Base-by-base conservation (phyloP, 2,113 vertebrate genomes). In the Dromaius novaehollandiae region DNA sequence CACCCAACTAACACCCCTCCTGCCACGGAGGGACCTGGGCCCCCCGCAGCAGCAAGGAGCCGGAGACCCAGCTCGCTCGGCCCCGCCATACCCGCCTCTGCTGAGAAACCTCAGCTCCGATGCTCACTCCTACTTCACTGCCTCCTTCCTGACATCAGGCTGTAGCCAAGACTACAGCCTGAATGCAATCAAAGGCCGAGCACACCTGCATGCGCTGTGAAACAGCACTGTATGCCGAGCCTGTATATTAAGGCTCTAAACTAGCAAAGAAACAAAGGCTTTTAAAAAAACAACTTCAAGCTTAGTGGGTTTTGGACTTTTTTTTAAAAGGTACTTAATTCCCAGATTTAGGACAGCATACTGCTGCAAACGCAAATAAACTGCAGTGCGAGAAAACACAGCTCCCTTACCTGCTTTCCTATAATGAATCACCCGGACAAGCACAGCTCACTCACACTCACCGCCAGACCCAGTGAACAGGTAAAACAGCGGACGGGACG, bases 191-290 rank as follows among this genome's bases (percentile, higher is more conserved):
- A 28, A 24, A 17, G 3, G 6, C 65, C 25, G 5, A 51, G 70
- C 44, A 65, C 32, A 55, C 8, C 17, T 10, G 3, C 0, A 21
- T 19, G 30, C 30, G 32, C 28, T 30, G 64, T 44, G 11, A 69
- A 32, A 1, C 1, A 16, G 25, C 42, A 14, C 12, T 0, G 1
- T 1, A 6, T 1, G 5, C 11, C 17, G 48, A 38, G 3, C 10
- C 40, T 17, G 24, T 7, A 5, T 6, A 1, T 5, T 19, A 32
- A n/a, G 13, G 7, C 36, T 61, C 50, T 46, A 15, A 85, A n/a
- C 3, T 3, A 68, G 21, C 9, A 46, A 30, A 40, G 46, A 66
- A 24, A 28, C 24, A 30, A 53, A 80, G 18, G 30, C 51, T 36
- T 26, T 38, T 38, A 38, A 64, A 15, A 30, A 40, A 42, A 13